Percentiles rank a stretch among this genome's conserved stretches.
phyloP scores from a whole-genome alignment of 2,113 vertebrate species.

The Halcyon malimbica region DNA sequence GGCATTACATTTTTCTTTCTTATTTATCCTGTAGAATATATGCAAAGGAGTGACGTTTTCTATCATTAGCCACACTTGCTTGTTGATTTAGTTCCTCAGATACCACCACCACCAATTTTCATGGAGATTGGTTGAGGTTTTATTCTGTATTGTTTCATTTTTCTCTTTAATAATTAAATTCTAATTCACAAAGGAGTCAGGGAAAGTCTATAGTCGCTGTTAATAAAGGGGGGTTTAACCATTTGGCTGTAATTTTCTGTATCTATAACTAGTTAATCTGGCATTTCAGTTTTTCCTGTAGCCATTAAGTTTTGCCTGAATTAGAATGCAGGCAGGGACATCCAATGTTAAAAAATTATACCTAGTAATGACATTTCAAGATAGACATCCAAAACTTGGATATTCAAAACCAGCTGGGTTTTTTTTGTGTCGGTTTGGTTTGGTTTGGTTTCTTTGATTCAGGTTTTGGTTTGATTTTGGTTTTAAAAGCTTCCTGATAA shows the following conservation, averaged over 20 bases:
- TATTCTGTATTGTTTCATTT: background rate
- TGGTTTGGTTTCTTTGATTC: rapidly evolving
- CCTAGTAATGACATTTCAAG: background rate
- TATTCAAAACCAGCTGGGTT: rapidly evolving
- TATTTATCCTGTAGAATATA: background rate
- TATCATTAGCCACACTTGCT: background rate
- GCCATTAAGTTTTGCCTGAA: background rate
- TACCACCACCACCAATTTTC: background rate
- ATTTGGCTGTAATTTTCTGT: background rate
- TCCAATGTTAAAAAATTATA: background rate
- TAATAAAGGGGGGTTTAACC: background rate
- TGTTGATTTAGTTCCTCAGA: background rate
- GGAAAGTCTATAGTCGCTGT: background rate
- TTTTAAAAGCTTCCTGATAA: background rate
- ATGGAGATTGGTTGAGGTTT: background rate
- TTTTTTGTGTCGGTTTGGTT: no score
- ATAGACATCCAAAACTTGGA: background rate
- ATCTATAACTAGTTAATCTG: background rate
- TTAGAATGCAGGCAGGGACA: background rate
- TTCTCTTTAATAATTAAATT: background rate
- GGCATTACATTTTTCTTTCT: background rate
- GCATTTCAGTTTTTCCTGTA: background rate
- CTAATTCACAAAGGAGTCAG: background rate
- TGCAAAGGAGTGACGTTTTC: background rate
- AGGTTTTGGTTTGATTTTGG: background rate